Base-by-base conservation (phyloP, 2,113 vertebrate species). In the Solea senegalensis region DNA sequence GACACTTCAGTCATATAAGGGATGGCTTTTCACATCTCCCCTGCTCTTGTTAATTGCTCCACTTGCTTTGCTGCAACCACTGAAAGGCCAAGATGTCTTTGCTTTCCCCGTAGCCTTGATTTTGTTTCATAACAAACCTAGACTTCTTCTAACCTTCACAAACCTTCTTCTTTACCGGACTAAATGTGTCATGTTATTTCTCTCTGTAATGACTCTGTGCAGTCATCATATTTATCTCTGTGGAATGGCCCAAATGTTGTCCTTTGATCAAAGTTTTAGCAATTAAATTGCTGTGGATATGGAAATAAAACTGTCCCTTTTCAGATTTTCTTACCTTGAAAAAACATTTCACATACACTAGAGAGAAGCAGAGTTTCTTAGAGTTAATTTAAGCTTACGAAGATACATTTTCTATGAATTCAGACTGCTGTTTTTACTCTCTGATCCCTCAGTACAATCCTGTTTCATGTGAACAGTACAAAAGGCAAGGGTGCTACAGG, bases 61-160 rank as follows among this genome's bases (percentile, higher is more conserved):
- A 27, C 57, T 60, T 55, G 61, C 54, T 72, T 9, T 65, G 54
- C 39, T 39, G n/a, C 34, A 28, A 16, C 64, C 71, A 69, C 75
- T 78, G 69, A 73, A 78, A 70, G 67, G 60, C 57, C 82, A 45
- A 69, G 43, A 72, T 78, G 71, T 74, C 51, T 75, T 59, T 78
- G 7, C 34, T 46, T 28, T 75, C 73, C 50, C 43, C 41, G 69
- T 46, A 0, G 9, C n/a, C 14, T n/a, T 39, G 54, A 16, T 50
- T 12, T 58, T 16, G 52, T 53, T n/a, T 44, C 55, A 49, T 41
- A 50, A 61, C 51, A 51, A 69, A 73, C 27, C 44, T 9, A 16
- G 48, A 58, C 16, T 27, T 66, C n/a, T 62, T 14, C 46, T 74
- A 15, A 12, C 27, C 34, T 50, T 52, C 16, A 39, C 5, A 63